A percentile compares a stretch with the other conserved stretches of the same genome.
phyloP scores from a whole-genome alignment of 1,140 invertebrate genomes.

The Laupala kohalensis region DNA sequence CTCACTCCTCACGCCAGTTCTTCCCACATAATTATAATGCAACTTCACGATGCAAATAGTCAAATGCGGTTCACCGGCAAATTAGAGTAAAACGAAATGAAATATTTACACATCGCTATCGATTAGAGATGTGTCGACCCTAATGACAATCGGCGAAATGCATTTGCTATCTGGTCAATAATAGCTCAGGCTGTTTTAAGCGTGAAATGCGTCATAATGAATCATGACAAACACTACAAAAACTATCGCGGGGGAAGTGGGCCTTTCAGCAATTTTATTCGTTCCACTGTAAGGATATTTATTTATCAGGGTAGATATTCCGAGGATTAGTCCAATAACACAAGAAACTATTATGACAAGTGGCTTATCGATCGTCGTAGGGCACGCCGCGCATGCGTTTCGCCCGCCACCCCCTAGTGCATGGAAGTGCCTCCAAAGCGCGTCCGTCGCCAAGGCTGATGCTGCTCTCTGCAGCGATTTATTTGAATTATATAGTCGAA shows the following conservation, averaged over 20 bases:
- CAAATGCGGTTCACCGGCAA: not conserved
- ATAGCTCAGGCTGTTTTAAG: not conserved
- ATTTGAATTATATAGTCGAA: not conserved
- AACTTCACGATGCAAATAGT: too few species aligned
- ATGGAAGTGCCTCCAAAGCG: not conserved
- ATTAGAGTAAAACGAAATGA: not conserved
- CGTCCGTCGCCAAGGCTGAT: not conserved
- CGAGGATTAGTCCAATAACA: not conserved
- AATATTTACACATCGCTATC: not conserved
- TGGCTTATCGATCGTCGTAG: not conserved
- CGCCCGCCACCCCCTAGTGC: not conserved
- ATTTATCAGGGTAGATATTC: too few species aligned
- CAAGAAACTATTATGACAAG: not conserved
- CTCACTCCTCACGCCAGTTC: not conserved
- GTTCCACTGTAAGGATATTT: too few species aligned
- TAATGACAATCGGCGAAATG: not conserved
- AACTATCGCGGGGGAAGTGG: too few species aligned
- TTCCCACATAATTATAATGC: too few species aligned
- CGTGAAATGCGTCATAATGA: too few species aligned
- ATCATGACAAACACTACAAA: too few species aligned
- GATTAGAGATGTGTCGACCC: not conserved
- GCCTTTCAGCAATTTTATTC: too few species aligned
- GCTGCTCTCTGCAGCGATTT: not conserved
- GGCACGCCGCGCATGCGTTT: not conserved
- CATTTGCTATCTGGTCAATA: constrained; percentile 5